Percentiles rank a stretch among this genome's conserved stretches.
Evolutionary conservation across 2,113 vertebrate genomes (phyloP).

Genomic region (Sinocyclocheilus anophthalmus): DNA sequence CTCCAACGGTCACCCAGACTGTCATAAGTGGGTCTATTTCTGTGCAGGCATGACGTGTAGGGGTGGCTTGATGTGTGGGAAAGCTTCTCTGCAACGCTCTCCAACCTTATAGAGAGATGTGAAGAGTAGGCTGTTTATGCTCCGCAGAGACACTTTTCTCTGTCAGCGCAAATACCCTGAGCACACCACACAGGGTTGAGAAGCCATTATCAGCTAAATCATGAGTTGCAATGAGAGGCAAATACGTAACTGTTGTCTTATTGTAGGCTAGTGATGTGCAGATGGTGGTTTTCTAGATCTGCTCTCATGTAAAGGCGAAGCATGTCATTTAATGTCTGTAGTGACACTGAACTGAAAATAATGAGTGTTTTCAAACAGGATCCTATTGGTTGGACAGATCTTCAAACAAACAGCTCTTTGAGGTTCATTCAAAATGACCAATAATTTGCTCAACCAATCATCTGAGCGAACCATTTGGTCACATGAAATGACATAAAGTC

Average conservation of each 20-base stretch:
- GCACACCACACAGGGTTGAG: background rate
- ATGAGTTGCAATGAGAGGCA: conserved; percentile 16
- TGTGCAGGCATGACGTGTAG: conserved; percentile 75
- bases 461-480: background rate
- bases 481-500: no score
- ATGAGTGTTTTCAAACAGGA: background rate
- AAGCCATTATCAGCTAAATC: conserved; percentile 23
- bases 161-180: conserved; percentile 14
- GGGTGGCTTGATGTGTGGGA: conserved; percentile 72
- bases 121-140: conserved; percentile 54
- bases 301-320: background rate
- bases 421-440: no score
- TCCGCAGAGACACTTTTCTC: conserved; percentile 31
- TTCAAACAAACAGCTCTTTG: background rate
- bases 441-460: background rate
- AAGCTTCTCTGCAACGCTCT: conserved; percentile 67
- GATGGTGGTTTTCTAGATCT: background rate
- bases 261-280: background rate
- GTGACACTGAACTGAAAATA: no score
- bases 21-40: conserved; percentile 75
- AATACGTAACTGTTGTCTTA: background rate
- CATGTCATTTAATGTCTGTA: background rate
- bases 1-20: conserved; percentile 68
- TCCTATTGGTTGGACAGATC: background rate
- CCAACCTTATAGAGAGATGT: conserved; percentile 58